Evolutionary conservation across 2,113 vertebrate genomes (phyloP).

Genomic region (Scomber scombrus): DNA sequence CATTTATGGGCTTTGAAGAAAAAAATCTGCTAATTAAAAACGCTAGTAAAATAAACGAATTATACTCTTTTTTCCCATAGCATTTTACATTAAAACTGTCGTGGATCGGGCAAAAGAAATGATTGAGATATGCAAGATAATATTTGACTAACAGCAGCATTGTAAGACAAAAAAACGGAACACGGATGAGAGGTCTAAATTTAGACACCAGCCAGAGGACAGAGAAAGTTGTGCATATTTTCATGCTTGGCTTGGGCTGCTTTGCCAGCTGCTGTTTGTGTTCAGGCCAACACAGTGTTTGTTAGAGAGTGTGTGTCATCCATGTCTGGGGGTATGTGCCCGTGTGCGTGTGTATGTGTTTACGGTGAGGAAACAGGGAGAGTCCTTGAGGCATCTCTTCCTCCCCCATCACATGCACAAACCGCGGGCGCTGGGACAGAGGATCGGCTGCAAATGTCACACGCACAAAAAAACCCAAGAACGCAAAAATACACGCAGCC

Average conservation of each 20-base stretch:
- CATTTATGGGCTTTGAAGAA: neutral
- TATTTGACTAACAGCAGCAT: conserved; percentile 1
- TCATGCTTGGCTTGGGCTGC: conserved; percentile 77
- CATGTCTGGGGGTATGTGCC: conserved; percentile 44
- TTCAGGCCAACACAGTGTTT: conserved; percentile 61
- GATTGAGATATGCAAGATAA: neutral
- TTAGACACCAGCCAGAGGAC: conserved; percentile 74
- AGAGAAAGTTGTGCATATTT: conserved; percentile 78
- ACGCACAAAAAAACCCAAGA: conserved; percentile 7
- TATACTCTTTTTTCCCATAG: neutral
- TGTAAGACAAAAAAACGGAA: conserved; percentile 22
- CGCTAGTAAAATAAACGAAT: neutral
- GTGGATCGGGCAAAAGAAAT: neutral
- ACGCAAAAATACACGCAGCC: conserved; percentile 5
- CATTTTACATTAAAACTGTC: neutral
- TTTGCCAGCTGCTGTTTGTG: conserved; percentile 78
- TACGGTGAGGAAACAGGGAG: conserved; percentile 46
- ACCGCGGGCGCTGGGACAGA: conserved; percentile 57
- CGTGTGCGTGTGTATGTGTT: conserved; percentile 20
- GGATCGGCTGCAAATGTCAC: conserved; percentile 75
- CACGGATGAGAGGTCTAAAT: conserved; percentile 63
- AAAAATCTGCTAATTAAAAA: neutral
- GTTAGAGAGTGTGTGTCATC: conserved; percentile 65
- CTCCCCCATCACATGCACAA: conserved; percentile 61
- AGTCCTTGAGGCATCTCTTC: conserved; percentile 72